Evolutionary conservation across 2,888 invertebrate genomes (phyloP), one percentile per base, ranked within the genome.

Genomic region (Aleiodes leptofemur): DNA sequence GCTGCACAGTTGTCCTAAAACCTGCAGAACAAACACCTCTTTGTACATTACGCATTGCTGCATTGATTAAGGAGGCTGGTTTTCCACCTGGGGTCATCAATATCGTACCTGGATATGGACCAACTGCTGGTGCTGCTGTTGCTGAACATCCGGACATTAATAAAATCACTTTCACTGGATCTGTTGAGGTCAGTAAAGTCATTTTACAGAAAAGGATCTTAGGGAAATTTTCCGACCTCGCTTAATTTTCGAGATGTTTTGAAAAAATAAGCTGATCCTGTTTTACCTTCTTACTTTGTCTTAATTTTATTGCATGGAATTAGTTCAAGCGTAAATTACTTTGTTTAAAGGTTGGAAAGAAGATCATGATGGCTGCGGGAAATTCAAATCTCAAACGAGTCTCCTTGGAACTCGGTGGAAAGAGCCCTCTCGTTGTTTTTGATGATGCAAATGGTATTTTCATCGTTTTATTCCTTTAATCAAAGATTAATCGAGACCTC

Each of bases 341-440:
- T 56, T 34, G 1, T 72, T 56, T n/a, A 31, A 51, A 85, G 85
- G 81, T 84, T n/a, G 85, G 85, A 51, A 80, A 80, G 14, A 48
- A 76, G 55, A 82, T 84, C 59, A 90, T 92, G 89, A 90, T 93
- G 83, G 94, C 94, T 34, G 94, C 96, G 1, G 94, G 95, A 11
- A 91, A 92, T 57, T 93, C 93, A 0, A 97, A 96, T 86, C 90
- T 97, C 70, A 98, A 97, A 87, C 92, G 95, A 73, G 94, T 97
- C 0, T 94, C 95, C 3, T 90, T 98, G 73, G 97, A 97, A 87
- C 91, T 97, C 53, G 97, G 97, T 53, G 97, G 97, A 76, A 97
- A 97, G 89, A 96, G 96, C 86, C 97, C 97, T 0, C 90, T 96
- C 16, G 95, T 97, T 14, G 91, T 97, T 13, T 96, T 96, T 85